Base-by-base conservation (phyloP, 2,888 invertebrate species). In the Eretmocerus hayati region DNA sequence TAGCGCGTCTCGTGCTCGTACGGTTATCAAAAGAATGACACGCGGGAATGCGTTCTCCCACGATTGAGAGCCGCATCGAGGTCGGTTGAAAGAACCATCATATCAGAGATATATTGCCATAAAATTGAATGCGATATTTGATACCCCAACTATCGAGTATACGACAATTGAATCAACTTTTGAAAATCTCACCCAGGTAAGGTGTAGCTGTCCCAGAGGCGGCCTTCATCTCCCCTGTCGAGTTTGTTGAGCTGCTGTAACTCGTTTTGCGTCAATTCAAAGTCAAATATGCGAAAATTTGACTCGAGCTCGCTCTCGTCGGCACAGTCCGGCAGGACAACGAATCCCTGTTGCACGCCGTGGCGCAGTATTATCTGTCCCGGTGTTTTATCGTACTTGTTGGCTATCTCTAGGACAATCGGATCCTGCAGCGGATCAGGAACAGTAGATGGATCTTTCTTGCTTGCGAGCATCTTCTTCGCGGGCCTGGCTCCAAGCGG, bases 301-400 rank as follows among this genome's bases (percentile, higher is more conserved):
- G 82, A 77, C 72, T 78, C 77, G 23, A 90, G 77, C 60, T 88
- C 76, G 9, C 76, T 67, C 1, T 81, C 78, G 59, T 81, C 85
- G 2, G 81, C 77, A 66, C 87, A 88, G 71, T 90, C 90, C 18
- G 89, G 88, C 61, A 90, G 85, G 11, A 85, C 84, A 33, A 80
- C 76, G 32, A 87, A 73, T 32, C 78, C 79, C 57, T 81, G 77
- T 62, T 84, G 83, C 1, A 85, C 71, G 42, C 86, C 71, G 62
- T 82, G 85, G 54, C 81, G 75, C n/a, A 90, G 72, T 37, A 87
- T 69, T 40, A 87, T 74, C 73, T 89, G 88, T 9, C 83, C 87
- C 0, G 84, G 69, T 3, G 81, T 77, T 66, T 81, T 84, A 0
- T 74, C 72, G 62, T 84, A 75, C 44, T 74, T 75, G 6, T 67